A percentile compares a stretch with the other conserved stretches of the same genome.
Conservation (phyloP, 2,113 vertebrate genomes). For the Struthidea cinerea region DNA sequence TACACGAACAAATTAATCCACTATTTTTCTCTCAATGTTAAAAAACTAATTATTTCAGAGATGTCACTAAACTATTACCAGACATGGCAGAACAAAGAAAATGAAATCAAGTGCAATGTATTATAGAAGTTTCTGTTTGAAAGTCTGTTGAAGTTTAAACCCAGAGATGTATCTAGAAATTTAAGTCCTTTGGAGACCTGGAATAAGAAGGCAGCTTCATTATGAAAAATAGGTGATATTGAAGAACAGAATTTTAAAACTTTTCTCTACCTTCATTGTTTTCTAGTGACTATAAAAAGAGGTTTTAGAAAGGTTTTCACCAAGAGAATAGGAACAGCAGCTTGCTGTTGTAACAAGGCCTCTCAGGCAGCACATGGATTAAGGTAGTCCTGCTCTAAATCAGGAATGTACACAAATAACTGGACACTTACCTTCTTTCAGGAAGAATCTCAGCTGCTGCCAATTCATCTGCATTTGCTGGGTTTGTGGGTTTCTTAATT, state of each 20-base stretch:
- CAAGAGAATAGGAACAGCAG: neutral
- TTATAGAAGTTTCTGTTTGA: neutral
- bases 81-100: neutral
- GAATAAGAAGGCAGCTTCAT: neutral
- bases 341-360: neutral
- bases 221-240: neutral
- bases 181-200: neutral
- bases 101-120: neutral
- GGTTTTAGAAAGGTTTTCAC: neutral
- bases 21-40: neutral
- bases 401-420: neutral
- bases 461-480: conserved; percentile 46
- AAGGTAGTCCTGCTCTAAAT: neutral
- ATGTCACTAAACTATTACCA: neutral
- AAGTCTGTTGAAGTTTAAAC: neutral
- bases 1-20: neutral
- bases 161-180: neutral
- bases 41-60: neutral
- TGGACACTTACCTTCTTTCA: conserved; percentile 79
- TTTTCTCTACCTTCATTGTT: neutral
- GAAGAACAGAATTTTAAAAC: neutral
- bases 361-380: neutral
- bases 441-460: conserved; percentile 77
- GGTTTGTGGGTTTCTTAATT: conserved; percentile 52
- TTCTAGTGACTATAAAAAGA: neutral